Percentiles rank a stretch among this genome's conserved stretches.
phyloP scores from a whole-genome alignment of 1,140 invertebrate species.

The Penaeus chinensis region DNA sequence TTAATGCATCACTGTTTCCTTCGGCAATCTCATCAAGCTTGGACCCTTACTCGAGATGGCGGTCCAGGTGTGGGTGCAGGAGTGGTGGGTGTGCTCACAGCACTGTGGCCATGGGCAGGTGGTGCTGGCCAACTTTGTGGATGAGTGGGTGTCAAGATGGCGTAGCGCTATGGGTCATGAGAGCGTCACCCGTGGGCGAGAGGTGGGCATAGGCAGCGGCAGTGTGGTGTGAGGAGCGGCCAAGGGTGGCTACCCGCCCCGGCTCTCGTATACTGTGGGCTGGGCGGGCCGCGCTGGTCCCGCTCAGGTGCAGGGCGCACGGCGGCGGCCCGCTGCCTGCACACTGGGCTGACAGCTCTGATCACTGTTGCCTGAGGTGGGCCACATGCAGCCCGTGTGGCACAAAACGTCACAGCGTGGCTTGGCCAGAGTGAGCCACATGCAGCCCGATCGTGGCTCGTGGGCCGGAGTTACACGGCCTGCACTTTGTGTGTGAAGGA shows the following conservation, averaged over 20 bases:
- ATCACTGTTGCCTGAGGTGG: constrained; percentile 50
- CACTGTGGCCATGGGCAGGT: constrained; percentile 44
- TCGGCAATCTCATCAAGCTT: constrained; percentile 25
- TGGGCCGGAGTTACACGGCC: constrained; percentile 52
- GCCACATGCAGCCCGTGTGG: constrained; percentile 44
- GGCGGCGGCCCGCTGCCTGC: constrained; percentile 54
- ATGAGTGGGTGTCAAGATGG: constrained; percentile 45
- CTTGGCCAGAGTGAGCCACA: constrained; percentile 45
- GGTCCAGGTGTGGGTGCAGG: constrained; percentile 19
- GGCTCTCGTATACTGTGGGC: constrained; percentile 60
- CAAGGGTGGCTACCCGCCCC: constrained; percentile 47
- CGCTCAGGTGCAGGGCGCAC: constrained; percentile 50
- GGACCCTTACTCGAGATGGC: constrained; percentile 38
- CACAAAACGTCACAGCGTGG: constrained; percentile 21
- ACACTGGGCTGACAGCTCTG: constrained; percentile 55
- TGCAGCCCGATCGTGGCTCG: constrained; percentile 51
- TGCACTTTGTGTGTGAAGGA: constrained; percentile 55
- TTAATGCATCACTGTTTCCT: constrained; percentile 44
- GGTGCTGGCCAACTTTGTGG: constrained; percentile 32
- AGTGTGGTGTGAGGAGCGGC: constrained; percentile 59
- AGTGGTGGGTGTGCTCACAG: constrained; percentile 19
- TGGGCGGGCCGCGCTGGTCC: constrained; percentile 57
- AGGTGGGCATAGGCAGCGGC: constrained; percentile 40
- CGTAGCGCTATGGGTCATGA: constrained; percentile 59
- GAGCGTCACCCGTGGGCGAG: constrained; percentile 53